Percentiles rank a stretch among this genome's conserved stretches.
phyloP scores from a whole-genome alignment of 2,113 vertebrate species.

The Alexandromys fortis region DNA sequence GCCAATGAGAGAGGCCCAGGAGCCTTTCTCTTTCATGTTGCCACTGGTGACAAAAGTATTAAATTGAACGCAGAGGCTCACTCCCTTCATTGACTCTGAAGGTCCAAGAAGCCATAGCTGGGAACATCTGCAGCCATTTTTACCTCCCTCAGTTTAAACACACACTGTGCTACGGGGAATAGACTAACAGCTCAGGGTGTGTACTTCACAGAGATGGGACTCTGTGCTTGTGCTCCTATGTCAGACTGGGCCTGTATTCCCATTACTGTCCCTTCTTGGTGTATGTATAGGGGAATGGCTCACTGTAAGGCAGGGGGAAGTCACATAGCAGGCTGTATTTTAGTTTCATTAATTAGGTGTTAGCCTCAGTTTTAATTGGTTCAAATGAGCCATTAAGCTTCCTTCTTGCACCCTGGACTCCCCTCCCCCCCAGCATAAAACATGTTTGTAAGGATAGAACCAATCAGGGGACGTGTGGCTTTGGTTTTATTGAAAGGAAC shows the following conservation, averaged over 20 bases:
- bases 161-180: background rate
- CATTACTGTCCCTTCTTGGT: background rate
- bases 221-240: background rate
- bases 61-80: background rate
- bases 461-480: background rate
- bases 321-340: background rate
- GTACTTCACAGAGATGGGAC: background rate
- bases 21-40: background rate
- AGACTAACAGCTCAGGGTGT: background rate
- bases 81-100: background rate
- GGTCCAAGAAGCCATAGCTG: background rate
- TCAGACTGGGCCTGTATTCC: background rate
- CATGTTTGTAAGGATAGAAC: background rate
- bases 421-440: background rate
- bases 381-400: background rate
- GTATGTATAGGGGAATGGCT: background rate
- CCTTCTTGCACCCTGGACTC: background rate
- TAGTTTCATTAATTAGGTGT: background rate
- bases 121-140: background rate
- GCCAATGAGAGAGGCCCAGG: background rate
- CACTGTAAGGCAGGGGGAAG: rapidly evolving
- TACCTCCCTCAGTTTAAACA: background rate
- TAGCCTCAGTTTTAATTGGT: background rate
- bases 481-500: background rate
- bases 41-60: slow-evolving; percentile 12